phyloP scores from a whole-genome alignment of 1,140 invertebrate genomes.

The Pomacea maculata region DNA sequence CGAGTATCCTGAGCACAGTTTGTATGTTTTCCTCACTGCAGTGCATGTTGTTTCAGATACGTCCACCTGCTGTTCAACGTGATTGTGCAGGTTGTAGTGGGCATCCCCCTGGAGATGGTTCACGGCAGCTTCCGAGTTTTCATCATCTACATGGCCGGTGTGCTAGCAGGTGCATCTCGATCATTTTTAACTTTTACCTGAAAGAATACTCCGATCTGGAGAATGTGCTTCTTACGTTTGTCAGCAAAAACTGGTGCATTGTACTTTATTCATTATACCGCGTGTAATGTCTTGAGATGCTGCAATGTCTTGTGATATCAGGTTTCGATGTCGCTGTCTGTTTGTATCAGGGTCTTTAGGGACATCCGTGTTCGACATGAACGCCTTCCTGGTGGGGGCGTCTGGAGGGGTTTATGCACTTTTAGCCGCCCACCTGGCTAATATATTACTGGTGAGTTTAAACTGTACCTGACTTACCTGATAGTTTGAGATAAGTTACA shows the following conservation, averaged over 20 bases:
- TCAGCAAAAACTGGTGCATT: neutral
- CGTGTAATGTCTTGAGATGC: neutral
- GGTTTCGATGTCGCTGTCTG: neutral
- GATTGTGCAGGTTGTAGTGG: constrained; percentile 88
- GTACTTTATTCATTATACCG: neutral
- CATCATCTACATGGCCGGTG: constrained; percentile 88
- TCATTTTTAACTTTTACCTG: neutral
- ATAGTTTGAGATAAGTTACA: no score
- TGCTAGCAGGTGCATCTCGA: constrained; percentile 77
- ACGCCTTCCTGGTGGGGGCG: constrained; percentile 92
- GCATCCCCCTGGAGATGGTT: constrained; percentile 96
- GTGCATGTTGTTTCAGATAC: constrained; percentile 76
- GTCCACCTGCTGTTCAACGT: constrained; percentile 94
- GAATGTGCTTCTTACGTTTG: neutral
- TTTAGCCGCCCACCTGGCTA: constrained; percentile 92
- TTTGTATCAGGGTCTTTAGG: constrained; percentile 79
- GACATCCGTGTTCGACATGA: constrained; percentile 93
- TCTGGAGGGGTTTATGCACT: constrained; percentile 88
- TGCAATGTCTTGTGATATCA: neutral
- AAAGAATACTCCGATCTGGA: neutral
- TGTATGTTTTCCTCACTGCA: no score
- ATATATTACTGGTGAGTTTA: no score
- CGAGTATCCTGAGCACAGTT: no score
- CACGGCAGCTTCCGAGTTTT: constrained; percentile 89
- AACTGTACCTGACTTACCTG: no score